phyloP scores from a whole-genome alignment of 2,888 invertebrate species.

The Automeris io region DNA sequence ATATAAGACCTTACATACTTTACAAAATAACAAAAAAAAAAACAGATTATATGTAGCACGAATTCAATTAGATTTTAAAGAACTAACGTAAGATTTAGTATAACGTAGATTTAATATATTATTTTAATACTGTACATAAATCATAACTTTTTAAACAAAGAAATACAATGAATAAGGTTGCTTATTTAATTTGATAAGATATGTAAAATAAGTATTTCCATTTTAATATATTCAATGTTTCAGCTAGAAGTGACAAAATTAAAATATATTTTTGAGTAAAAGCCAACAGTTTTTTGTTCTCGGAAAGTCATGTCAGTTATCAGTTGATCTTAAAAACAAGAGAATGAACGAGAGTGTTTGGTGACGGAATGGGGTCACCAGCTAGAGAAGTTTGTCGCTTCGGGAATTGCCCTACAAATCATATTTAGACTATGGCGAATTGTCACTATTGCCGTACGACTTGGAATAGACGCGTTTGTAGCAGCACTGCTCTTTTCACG shows the following conservation, averaged over 20 bases:
- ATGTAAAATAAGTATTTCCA: too few species aligned
- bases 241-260: neutral
- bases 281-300: constrained; percentile 8
- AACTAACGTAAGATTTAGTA: too few species aligned
- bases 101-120: too few species aligned
- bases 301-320: constrained; percentile 9
- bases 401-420: constrained; percentile 62
- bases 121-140: too few species aligned
- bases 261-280: neutral
- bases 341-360: constrained; percentile 21
- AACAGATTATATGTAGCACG: too few species aligned
- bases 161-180: too few species aligned
- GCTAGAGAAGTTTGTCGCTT: constrained; percentile 45
- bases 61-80: too few species aligned
- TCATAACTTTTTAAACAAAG: too few species aligned
- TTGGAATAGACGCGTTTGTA: constrained; percentile 35
- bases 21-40: too few species aligned
- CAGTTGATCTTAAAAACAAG: constrained; percentile 8
- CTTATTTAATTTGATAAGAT: too few species aligned
- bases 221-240: neutral
- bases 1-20: too few species aligned
- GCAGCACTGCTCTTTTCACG: neutral
- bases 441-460: constrained; percentile 56
- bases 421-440: constrained; percentile 62
- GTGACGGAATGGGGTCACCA: constrained; percentile 53